Evolutionary conservation across 2,797 vertebrate species (phyloP).

Genomic region (Sylvilagus floridanus): DNA sequence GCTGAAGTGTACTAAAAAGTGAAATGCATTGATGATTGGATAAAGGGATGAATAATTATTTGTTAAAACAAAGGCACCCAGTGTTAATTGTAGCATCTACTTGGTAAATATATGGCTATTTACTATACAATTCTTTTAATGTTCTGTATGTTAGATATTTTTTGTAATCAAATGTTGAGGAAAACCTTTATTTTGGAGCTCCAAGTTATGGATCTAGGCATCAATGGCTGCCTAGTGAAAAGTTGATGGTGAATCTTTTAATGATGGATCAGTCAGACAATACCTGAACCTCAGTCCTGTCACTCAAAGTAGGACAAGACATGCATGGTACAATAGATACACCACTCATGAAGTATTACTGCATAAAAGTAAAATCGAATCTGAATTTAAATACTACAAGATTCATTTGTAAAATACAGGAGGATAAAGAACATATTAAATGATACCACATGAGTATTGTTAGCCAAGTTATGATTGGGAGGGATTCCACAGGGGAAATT

Average conservation of each 20-base stretch:
- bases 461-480: constrained; percentile 21
- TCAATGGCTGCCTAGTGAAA: constrained; percentile 22
- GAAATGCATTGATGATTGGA: neutral
- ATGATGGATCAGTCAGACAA: neutral
- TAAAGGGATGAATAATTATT: neutral
- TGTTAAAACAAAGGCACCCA: constrained; percentile 37
- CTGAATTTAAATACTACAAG: constrained; percentile 9
- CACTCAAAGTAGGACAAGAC: constrained; percentile 32
- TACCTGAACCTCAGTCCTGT: constrained; percentile 32
- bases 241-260: neutral
- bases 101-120: neutral
- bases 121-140: neutral
- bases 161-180: constrained; percentile 4
- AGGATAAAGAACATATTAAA: constrained; percentile 29
- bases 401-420: constrained; percentile 47
- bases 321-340: neutral
- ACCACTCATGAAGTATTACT: neutral
- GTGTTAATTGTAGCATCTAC: constrained; percentile 12
- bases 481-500: neutral
- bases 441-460: neutral
- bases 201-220: constrained; percentile 1
- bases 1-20: neutral
- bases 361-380: constrained; percentile 47
- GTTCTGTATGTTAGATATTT: constrained; percentile 21
- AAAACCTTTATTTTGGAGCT: constrained; percentile 9